These are phyloP conservation scores for Myotis myotis DNA, from an alignment of 2,797 vertebrate species.

Conservation along the genomic window DNA sequence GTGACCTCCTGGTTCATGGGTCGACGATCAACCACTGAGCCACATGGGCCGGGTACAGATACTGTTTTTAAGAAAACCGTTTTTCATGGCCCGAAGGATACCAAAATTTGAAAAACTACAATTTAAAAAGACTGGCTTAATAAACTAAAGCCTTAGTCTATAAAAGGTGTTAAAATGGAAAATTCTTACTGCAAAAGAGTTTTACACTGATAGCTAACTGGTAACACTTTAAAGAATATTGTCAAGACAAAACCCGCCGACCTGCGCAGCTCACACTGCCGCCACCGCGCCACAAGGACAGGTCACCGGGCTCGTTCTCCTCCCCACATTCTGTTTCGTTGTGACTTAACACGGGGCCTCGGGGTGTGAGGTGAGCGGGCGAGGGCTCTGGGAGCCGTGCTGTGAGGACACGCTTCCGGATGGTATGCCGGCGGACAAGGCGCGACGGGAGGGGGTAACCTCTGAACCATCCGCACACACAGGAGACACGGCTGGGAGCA, in stretches of 20 bases:
- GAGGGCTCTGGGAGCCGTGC: not conserved
- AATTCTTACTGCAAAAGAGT: not conserved
- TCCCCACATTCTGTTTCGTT: not conserved
- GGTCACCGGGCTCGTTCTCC: not conserved
- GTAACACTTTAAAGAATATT: not conserved
- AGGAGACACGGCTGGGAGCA: not conserved
- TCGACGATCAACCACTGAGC: too few species aligned
- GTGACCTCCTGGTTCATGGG: not conserved
- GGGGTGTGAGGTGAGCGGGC: too few species aligned
- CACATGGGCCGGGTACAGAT: not conserved
- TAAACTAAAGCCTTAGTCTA: not conserved
- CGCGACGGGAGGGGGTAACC: not conserved
- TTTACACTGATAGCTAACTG: not conserved
- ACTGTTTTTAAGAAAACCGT: not conserved
- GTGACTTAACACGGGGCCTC: not conserved
- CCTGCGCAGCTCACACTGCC: not conserved
- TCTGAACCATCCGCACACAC: not conserved
- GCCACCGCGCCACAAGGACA: not conserved
- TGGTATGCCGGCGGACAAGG: not conserved
- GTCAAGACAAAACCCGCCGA: not conserved
- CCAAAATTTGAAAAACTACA: not conserved
- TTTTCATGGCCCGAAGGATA: not conserved
- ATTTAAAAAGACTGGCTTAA: not conserved
- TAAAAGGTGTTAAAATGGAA: not conserved
- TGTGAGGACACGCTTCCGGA: not conserved